Base-by-base conservation (phyloP, 1,140 invertebrate species). In the Lerema accius region DNA sequence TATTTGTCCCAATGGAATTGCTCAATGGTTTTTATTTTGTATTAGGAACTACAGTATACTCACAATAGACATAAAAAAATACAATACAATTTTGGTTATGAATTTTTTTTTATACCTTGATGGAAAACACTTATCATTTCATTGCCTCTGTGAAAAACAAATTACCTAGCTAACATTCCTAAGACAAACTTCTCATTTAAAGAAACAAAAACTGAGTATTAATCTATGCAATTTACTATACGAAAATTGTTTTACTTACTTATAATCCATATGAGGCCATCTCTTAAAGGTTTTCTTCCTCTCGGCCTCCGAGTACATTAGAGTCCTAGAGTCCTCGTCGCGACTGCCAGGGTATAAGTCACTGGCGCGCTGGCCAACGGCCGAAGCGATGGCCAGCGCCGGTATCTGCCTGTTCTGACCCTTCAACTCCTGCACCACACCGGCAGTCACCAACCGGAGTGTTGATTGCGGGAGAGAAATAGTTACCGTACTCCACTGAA, bases 251-350 rank as follows among this genome's bases (percentile, higher is more conserved):
- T 59, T 55, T 69, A 91, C 93, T 91, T 92, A 97, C 96, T 98
- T 98, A 91, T 98, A 98, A 90, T 98, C 97, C 96, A 97, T 98
- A 81, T 98, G 97, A 37, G 97, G 97, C 97, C 97, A 99, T 82
- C 96, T 95, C 63, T 94, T 94, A 89, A 98, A 99, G 0, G 97
- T 98, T 77, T 97, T 95, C 65, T 96, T 92, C 37, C 97, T 93
- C 42, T 96, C 95, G 0, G 96, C 96, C 91, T 99, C 97, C 64
- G 96, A 98, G 82, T 96, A 97, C 97, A 99, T 32, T 32, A 95
- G 92, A 4, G 93, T 93, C 66, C 94, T 92, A 63, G 95, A 93
- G 49, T 92, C 87, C 26, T 93, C 92, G 71, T 91, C 93, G 69
- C 82, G 89, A 70, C 88, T 91, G 84, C 90, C 91, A 0, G 86